Evolutionary conservation across 2,888 invertebrate species (phyloP), one percentile per base, ranked within the genome.

Genomic region (Lissonota sp.): DNA sequence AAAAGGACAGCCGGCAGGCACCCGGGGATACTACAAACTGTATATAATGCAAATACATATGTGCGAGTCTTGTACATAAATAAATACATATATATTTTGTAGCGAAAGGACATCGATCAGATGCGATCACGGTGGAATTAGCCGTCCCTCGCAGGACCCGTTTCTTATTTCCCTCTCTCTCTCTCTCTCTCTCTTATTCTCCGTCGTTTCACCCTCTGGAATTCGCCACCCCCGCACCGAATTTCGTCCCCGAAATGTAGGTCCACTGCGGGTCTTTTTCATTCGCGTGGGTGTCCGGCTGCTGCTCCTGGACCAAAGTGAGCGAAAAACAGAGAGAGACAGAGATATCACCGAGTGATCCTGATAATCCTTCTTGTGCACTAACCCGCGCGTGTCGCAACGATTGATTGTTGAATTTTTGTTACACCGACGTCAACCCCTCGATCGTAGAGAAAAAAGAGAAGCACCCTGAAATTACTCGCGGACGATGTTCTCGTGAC

Each of bases 121-220:
- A 86, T 89, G 87, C 88, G 90, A 91, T 91, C 90, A 89, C 90
- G 87, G 88, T 90, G 89, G 90, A 92, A 92, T 92, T 92, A 92
- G 90, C 90, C 90, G 91, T 91, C 92, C 91, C 90, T 90, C 87
- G 89, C 91, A 91, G 91, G 86, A 88, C 86, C 87, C 87, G 86
- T 86, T 87, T 86, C 87, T 89, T 87, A 84, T 79, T 80, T 80
- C 46, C 55, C 69, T 51, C 83, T 85, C 81, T 83, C 80, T 82
- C 83, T 84, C 77, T 84, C 79, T 81, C 79, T 79, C 83, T 83
- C 71, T 71, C 76, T 60, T 73, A 66, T 77, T 75, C 80, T 70
- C 64, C 78, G 69, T 80, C 55, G 51, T 69, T 64, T 69, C 82
- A 82, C 74, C 72, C 75, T 71, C 75, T 53, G 70, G 46, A 53